phyloP scores from a whole-genome alignment of 2,888 invertebrate species.

The Loripinus fragilis region DNA sequence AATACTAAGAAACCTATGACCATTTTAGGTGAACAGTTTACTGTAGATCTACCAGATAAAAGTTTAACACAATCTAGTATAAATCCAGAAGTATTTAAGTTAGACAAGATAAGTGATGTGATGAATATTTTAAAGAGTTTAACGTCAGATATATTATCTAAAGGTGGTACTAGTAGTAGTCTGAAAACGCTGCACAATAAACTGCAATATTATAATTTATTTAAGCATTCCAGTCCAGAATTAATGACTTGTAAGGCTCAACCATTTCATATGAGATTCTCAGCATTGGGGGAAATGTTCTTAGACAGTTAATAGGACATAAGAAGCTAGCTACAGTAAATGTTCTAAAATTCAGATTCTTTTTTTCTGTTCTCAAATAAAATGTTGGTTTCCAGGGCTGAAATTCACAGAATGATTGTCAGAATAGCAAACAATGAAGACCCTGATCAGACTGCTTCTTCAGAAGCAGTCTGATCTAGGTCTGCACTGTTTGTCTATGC shows the following conservation, averaged over 20 bases:
- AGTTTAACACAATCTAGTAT: background rate
- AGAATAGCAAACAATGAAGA: too few species aligned
- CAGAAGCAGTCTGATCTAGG: too few species aligned
- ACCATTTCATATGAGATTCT: slow-evolving; percentile 91
- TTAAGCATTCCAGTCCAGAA: slow-evolving; percentile 78
- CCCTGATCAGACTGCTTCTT: too few species aligned
- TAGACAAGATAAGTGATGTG: slow-evolving; percentile 38
- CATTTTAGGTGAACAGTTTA: background rate
- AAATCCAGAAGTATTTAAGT: slow-evolving; percentile 22
- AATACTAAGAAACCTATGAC: background rate
- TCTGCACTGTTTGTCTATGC: too few species aligned
- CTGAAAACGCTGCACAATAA: slow-evolving; percentile 54
- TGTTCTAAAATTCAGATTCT: too few species aligned
- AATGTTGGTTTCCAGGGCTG: too few species aligned
- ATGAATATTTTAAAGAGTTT: slow-evolving; percentile 42
- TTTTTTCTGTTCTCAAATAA: too few species aligned
- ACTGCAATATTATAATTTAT: slow-evolving; percentile 65
- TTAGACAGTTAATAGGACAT: slow-evolving; percentile 47
- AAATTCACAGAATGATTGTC: too few species aligned
- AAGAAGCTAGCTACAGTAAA: too few species aligned
- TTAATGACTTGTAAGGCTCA: slow-evolving; percentile 91
- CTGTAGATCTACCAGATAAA: background rate
- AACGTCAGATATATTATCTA: slow-evolving; percentile 46
- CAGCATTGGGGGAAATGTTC: slow-evolving; percentile 91
- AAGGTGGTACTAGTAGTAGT: slow-evolving; percentile 29